Conservation (phyloP, 1,140 invertebrate species). For the Gonioctena quinquepunctata region DNA sequence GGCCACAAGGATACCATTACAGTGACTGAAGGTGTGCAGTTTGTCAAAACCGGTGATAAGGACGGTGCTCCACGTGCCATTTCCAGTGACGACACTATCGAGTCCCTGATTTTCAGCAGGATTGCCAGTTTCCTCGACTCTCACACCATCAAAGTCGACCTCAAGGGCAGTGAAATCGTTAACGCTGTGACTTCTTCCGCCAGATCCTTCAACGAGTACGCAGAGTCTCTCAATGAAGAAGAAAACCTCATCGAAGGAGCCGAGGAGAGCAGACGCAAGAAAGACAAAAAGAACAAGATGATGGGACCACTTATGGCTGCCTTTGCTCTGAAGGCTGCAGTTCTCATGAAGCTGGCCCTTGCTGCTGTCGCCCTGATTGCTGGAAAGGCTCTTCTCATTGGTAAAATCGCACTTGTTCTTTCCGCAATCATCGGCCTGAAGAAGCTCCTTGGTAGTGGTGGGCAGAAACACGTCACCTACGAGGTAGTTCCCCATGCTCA, state of each 20-base stretch:
- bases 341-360: conserved; percentile 74
- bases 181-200: conserved; percentile 77
- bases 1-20: conserved; percentile 76
- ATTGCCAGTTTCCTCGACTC: conserved; percentile 75
- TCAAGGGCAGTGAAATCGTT: conserved; percentile 81
- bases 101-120: conserved; percentile 68
- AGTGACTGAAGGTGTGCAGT: conserved; percentile 77
- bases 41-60: conserved; percentile 70
- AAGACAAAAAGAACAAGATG: conserved; percentile 79
- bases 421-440: conserved; percentile 81
- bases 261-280: conserved; percentile 71
- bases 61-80: conserved; percentile 73
- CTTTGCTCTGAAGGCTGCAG: conserved; percentile 76
- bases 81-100: conserved; percentile 66
- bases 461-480: conserved; percentile 80
- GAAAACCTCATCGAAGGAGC: conserved; percentile 61
- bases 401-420: conserved; percentile 80
- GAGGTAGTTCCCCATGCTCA: conserved; percentile 83
- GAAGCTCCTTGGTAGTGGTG: conserved; percentile 68
- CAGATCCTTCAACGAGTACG: conserved; percentile 73
- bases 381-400: conserved; percentile 80
- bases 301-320: conserved; percentile 75
- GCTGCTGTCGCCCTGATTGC: conserved; percentile 81
- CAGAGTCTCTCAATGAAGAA: conserved; percentile 63
- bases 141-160: conserved; percentile 80